Conservation (phyloP, 2,113 vertebrate species). For the Zosterops japonicus region DNA sequence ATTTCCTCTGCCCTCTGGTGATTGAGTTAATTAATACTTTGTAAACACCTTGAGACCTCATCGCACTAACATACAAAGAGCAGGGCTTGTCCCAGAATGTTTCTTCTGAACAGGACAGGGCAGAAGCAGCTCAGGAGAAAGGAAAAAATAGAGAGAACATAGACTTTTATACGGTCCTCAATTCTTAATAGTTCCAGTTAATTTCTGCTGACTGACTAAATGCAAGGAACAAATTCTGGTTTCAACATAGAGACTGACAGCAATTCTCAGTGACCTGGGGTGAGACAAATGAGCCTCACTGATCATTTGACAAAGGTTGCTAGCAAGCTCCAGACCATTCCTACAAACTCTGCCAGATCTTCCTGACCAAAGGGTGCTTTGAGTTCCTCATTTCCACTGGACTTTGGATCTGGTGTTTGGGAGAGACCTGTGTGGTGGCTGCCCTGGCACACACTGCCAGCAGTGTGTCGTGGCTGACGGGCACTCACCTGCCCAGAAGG, state of each 20-base stretch:
- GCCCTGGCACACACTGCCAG: neutral
- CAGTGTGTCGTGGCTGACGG: rapidly evolving
- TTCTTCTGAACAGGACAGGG: neutral
- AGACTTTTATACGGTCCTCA: neutral
- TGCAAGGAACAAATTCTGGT: neutral
- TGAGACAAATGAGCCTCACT: neutral
- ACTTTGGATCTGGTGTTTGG: neutral
- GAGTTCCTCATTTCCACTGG: neutral
- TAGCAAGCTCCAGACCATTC: neutral
- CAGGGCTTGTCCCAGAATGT: neutral
- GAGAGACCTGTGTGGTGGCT: neutral
- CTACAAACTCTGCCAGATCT: neutral
- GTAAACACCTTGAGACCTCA: constrained; percentile 10
- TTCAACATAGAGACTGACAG: neutral
- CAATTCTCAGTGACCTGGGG: neutral
- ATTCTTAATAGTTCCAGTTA: neutral
- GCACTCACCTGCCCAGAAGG: neutral
- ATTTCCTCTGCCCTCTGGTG: constrained; percentile 43
- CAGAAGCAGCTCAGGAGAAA: neutral
- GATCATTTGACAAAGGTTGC: neutral
- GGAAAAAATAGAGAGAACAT: neutral
- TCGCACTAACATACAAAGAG: neutral
- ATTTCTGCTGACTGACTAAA: neutral
- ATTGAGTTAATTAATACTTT: constrained; percentile 52
- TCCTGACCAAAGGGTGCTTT: neutral